phyloP scores from a whole-genome alignment of 2,888 invertebrate genomes.

The Drosophila prostipennis region DNA sequence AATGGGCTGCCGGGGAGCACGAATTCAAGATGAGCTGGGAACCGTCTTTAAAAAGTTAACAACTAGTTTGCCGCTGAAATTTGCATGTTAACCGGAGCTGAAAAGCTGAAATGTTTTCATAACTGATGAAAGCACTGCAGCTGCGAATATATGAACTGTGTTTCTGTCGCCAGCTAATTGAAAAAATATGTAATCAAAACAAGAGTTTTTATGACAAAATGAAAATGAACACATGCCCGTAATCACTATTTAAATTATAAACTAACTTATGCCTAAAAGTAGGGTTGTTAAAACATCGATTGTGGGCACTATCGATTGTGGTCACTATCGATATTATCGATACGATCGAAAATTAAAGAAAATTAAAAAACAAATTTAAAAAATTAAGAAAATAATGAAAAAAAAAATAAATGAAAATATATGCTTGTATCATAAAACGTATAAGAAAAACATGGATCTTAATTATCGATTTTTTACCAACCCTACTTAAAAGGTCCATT shows the following conservation, averaged over 20 bases:
- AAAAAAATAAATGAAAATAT: no score
- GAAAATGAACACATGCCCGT: not conserved
- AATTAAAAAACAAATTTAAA: no score
- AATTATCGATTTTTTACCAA: no score
- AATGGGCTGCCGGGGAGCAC: conserved; percentile 2
- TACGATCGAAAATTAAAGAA: no score
- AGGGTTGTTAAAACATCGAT: no score
- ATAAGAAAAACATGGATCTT: no score
- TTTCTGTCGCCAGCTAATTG: conserved; percentile 5
- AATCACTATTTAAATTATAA: not conserved
- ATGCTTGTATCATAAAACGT: no score
- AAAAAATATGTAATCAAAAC: conserved; percentile 15
- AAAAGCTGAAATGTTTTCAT: conserved; percentile 16
- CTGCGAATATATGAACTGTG: conserved; percentile 12
- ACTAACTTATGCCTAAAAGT: no score
- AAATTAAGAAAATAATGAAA: no score
- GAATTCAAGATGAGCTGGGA: conserved; percentile 23
- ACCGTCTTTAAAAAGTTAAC: conserved; percentile 23
- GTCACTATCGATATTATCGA: no score
- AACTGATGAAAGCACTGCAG: conserved; percentile 20
- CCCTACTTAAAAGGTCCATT: no score
- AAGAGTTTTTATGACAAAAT: conserved; percentile 6
- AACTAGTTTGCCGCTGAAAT: conserved; percentile 1
- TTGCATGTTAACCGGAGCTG: conserved; percentile 25
- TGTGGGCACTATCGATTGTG: no score